Conservation (phyloP, 2,888 invertebrate species). For the Sialis fuliginosa region DNA sequence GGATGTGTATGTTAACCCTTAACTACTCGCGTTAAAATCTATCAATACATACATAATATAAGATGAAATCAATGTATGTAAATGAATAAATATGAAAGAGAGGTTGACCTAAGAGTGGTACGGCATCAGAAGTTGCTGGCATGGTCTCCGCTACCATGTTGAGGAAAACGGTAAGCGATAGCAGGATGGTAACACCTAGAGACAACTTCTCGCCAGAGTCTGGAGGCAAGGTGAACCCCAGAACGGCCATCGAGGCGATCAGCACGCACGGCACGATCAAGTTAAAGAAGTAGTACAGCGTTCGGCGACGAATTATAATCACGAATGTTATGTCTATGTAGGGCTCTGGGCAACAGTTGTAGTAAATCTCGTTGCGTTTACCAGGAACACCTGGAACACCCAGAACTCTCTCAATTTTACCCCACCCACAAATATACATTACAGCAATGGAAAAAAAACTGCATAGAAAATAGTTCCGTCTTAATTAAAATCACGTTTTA, state of each 20-base stretch:
- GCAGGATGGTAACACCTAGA: conserved; percentile 89
- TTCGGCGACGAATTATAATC: conserved; percentile 88
- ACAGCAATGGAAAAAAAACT: no score
- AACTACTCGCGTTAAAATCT: no score
- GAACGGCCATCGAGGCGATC: conserved; percentile 95
- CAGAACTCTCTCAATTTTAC: no score
- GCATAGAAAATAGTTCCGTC: no score
- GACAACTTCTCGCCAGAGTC: conserved; percentile 99
- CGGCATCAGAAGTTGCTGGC: conserved; percentile 93
- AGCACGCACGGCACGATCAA: conserved; percentile 98
- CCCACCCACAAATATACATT: no score
- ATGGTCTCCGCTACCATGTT: conserved; percentile 98
- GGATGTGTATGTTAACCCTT: no score
- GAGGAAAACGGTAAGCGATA: conserved; percentile 94
- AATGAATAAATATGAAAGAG: background rate
- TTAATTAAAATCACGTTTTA: no score
- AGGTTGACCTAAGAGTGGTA: conserved; percentile 58
- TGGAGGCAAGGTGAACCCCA: conserved; percentile 96
- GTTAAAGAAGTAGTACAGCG: conserved; percentile 98
- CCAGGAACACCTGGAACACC: conserved; percentile 65
- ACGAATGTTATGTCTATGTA: conserved; percentile 96
- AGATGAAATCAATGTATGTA: no score
- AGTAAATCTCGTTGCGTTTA: conserved; percentile 81
- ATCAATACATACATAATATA: no score
- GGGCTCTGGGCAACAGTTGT: conserved; percentile 95